Conservation (phyloP, 1,140 invertebrate species). For the Artemia franciscana region DNA sequence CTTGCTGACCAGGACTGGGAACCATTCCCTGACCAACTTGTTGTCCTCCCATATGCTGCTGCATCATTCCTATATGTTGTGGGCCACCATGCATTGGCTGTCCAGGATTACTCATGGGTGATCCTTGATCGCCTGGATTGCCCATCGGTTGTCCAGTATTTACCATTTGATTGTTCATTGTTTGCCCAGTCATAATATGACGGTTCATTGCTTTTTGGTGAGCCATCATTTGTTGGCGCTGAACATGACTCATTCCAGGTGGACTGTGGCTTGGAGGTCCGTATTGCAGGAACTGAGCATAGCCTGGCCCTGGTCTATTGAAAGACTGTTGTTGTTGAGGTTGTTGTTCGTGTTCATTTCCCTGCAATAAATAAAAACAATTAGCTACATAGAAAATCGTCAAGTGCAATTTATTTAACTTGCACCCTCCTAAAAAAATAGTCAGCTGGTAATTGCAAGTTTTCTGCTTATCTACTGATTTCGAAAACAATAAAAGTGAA, state of each 20-base stretch:
- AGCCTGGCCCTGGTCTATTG: not conserved
- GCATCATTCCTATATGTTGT: not conserved
- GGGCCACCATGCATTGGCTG: not conserved
- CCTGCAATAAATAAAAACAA: conserved; percentile 14
- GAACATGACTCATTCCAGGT: not conserved
- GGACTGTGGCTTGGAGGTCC: not conserved
- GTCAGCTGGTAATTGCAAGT: too few species aligned
- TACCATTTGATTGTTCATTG: not conserved
- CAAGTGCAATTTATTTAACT: too few species aligned
- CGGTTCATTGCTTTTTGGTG: not conserved
- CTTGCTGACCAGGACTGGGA: not conserved
- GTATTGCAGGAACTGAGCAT: not conserved
- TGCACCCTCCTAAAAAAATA: too few species aligned
- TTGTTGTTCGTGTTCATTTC: conserved; percentile 9
- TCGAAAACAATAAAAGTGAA: too few species aligned
- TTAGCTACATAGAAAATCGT: too few species aligned
- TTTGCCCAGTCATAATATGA: not conserved
- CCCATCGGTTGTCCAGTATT: not conserved
- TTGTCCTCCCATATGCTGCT: not conserved
- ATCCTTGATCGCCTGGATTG: not conserved
- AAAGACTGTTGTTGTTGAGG: not conserved
- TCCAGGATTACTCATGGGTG: not conserved
- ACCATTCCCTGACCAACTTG: not conserved
- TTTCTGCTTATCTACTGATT: too few species aligned
- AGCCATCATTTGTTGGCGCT: not conserved